phyloP scores from a whole-genome alignment of 1,140 invertebrate genomes.

The Rhyzopertha dominica region DNA sequence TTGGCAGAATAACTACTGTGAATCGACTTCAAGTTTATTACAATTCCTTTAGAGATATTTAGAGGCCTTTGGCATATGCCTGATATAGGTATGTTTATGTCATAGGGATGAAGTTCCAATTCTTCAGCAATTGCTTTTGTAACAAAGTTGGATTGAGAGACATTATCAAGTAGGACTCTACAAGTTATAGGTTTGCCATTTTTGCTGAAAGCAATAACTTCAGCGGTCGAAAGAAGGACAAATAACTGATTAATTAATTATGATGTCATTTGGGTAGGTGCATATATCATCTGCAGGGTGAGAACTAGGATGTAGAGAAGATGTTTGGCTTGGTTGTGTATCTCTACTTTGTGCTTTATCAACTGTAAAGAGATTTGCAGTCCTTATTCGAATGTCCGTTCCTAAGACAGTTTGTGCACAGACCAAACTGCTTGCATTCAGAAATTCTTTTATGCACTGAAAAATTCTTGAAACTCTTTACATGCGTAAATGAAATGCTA shows the following conservation, averaged over 20 bases:
- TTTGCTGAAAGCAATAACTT: conserved; percentile 3
- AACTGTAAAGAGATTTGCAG: too few species aligned
- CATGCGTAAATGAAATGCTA: conserved; percentile 10
- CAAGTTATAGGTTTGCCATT: conserved; percentile 7
- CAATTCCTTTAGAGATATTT: not conserved
- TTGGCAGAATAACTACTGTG: conserved; percentile 6
- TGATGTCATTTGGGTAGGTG: not conserved
- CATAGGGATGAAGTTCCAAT: conserved; percentile 4
- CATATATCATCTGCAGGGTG: not conserved
- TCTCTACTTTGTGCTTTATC: too few species aligned
- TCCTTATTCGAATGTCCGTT: conserved; percentile 5
- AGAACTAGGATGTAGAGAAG: not conserved
- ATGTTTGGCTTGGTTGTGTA: not conserved
- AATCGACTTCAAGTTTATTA: conserved; percentile 4
- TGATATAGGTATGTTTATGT: conserved; percentile 10
- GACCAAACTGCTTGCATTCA: conserved; percentile 6
- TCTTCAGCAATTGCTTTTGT: not conserved
- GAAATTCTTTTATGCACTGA: not conserved
- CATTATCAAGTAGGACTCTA: conserved; percentile 9
- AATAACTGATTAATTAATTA: conserved; percentile 4
- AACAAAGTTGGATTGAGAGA: conserved; percentile 17
- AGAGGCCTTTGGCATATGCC: conserved; percentile 11
- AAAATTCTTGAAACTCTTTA: conserved; percentile 9
- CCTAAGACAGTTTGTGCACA: conserved; percentile 17
- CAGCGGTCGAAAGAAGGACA: conserved; percentile 9